phyloP scores from a whole-genome alignment of 2,797 vertebrate species.

The Lepus oiostolus region DNA sequence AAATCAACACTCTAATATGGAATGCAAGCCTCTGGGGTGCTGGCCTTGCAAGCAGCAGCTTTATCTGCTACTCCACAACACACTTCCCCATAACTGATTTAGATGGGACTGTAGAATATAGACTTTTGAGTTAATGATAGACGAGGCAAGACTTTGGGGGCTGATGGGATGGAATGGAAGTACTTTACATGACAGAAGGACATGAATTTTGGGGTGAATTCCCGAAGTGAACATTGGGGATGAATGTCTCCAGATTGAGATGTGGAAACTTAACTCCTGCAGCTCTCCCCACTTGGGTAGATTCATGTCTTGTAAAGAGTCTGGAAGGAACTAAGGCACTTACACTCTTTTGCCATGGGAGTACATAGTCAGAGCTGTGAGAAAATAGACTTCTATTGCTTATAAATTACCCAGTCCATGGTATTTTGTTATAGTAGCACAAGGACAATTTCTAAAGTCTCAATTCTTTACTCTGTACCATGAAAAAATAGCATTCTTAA shows the following conservation, averaged over 20 bases:
- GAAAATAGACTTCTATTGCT: neutral
- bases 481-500: neutral
- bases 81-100: neutral
- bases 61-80: no score
- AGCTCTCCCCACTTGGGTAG: neutral
- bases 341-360: neutral
- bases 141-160: neutral
- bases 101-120: neutral
- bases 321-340: neutral
- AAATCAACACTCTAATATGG: no score
- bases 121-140: neutral
- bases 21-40: no score
- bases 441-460: constrained; percentile 32
- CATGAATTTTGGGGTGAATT: neutral
- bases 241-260: neutral
- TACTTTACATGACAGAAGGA: neutral
- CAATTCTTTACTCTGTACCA: constrained; percentile 16
- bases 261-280: neutral
- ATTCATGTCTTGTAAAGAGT: neutral
- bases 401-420: neutral
- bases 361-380: neutral
- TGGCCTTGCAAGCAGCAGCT: no score
- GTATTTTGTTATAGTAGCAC: neutral
- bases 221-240: neutral
- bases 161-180: neutral